Evolutionary conservation across 1,140 invertebrate genomes (phyloP), one percentile per base, ranked within the genome.

Genomic region (Sinonovacula constricta): DNA sequence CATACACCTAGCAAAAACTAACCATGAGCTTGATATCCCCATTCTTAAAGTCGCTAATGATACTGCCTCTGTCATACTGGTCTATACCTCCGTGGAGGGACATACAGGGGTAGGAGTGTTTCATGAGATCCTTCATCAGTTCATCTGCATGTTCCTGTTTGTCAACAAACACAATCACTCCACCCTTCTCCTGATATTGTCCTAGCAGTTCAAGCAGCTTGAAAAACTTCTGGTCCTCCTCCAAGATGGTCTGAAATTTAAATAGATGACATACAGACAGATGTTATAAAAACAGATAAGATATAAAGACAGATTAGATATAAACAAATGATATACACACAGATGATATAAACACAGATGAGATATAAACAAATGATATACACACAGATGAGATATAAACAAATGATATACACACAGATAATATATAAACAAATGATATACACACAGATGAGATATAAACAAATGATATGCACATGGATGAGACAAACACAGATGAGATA

Each of bases 81-180:
- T 99, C 99, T 85, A 99, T 99, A 85, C 97, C 99, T 59, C 99
- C 99, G 89, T 99, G 99, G 26, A 99, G 93, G 31, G 98, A 97
- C 94, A 99, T 95, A 88, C 98, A 99, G 84, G 99, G 99, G 84
- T 93, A 93, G 0, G 97, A 97, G 0, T 97, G 97, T 89, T 97
- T 98, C 95, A 99, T 97, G 0, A 99, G 92, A 87, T 99, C 97
- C 89, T 98, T 97, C 31, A 99, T 92, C 3, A 99, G 90, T 22
- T 96, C 96, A 88, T 99, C 98, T 0, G 98, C 92, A 90, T 98
- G 96, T 90, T 99, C 98, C 91, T 99, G 99, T 87, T 99, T 99
- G 87, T 99, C 98, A 0, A 99, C 99, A 91, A 99, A 99, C 15
- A 99, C 95, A 69, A 99, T 96, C 5, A 95, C 95, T 86, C 96